Base-by-base conservation (phyloP, 2,888 invertebrate species). In the Harpalus rufipes region DNA sequence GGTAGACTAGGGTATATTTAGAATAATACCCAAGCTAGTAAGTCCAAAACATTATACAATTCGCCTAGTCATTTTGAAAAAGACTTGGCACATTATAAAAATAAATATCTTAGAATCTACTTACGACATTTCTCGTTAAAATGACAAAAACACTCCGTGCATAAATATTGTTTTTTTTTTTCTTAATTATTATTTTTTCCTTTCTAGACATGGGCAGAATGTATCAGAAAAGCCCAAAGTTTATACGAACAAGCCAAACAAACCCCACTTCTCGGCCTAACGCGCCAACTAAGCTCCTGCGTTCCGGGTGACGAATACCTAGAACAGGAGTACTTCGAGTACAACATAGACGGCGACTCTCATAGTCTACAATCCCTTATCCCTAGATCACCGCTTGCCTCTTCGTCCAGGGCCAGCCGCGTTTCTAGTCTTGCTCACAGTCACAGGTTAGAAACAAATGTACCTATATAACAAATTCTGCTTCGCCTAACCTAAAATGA, bases 351-450 rank as follows among this genome's bases (percentile, higher is more conserved):
- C 85, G 89, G 88, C 74, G 91, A 91, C 85, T 90, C 89, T 81
- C 90, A 91, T 81, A 91, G 90, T 87, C 87, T 91, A 58, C 91
- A 91, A 85, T 86, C 86, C 14, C 41, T 90, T 84, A 89, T 89
- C 14, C 91, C 90, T 86, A 89, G 90, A 87, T 90, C 92, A 87
- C 90, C 91, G 86, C 86, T 92, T 89, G 91, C 90, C 85, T 88
- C 90, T 86, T 91, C 91, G 59, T 94, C 93, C 63, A 90, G 94
- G 86, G 93, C 93, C 59, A 94, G 95, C 87, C 93, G 95, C 87
- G 93, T 95, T 44, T 94, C 95, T 86, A 95, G 95, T 90, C 92
- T 95, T 12, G 95, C 94, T 85, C 95, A 95, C 89, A 95, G 95
- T 88, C 95, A 95, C 90, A 94, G 93, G 93, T 93, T 89, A 78